Evolutionary conservation across 2,113 vertebrate genomes (phyloP).

Genomic region (Verasper variegatus): DNA sequence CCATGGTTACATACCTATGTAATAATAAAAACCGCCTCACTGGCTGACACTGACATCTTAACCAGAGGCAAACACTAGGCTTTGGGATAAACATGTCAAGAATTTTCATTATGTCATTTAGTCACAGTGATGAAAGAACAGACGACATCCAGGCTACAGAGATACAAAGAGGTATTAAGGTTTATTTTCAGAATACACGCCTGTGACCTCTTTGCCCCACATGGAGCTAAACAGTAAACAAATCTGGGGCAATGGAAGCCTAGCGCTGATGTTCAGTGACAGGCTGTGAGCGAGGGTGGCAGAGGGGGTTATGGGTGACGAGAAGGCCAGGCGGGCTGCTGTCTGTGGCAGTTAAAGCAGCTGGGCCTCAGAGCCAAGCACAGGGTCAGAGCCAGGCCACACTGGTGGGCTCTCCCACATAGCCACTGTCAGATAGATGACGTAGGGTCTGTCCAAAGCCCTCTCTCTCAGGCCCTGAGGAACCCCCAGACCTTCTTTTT

Average conservation of each 20-base stretch:
- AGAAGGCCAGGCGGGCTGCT: slow-evolving; percentile 59
- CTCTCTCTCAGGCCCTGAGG: slow-evolving; percentile 45
- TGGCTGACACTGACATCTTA: slow-evolving; percentile 34
- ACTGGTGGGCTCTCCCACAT: slow-evolving; percentile 57
- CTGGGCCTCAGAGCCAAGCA: slow-evolving; percentile 66
- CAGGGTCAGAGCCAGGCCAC: slow-evolving; percentile 74
- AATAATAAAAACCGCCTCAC: slow-evolving; percentile 32
- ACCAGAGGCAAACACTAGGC: slow-evolving; percentile 22
- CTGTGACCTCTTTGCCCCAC: slow-evolving; percentile 32
- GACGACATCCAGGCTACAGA: background rate
- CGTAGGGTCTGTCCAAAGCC: slow-evolving; percentile 25
- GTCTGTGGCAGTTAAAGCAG: slow-evolving; percentile 77
- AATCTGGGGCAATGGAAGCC: slow-evolving; percentile 49
- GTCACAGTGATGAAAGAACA: slow-evolving; percentile 15
- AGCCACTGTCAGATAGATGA: slow-evolving; percentile 73
- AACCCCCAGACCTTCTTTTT: slow-evolving; percentile 42
- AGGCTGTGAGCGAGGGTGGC: slow-evolving; percentile 72
- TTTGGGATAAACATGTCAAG: slow-evolving; percentile 22
- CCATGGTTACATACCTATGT: slow-evolving; percentile 19
- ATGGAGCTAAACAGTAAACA: slow-evolving; percentile 57
- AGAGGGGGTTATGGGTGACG: slow-evolving; percentile 57
- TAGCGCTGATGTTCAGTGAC: slow-evolving; percentile 76
- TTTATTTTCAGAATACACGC: slow-evolving; percentile 17
- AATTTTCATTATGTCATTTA: slow-evolving; percentile 18
- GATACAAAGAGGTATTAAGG: slow-evolving; percentile 20